Base-by-base conservation (phyloP, 37 sponge, comb jelly and placozoan genomes). In the Chondrilla cf. caribensis region DNA sequence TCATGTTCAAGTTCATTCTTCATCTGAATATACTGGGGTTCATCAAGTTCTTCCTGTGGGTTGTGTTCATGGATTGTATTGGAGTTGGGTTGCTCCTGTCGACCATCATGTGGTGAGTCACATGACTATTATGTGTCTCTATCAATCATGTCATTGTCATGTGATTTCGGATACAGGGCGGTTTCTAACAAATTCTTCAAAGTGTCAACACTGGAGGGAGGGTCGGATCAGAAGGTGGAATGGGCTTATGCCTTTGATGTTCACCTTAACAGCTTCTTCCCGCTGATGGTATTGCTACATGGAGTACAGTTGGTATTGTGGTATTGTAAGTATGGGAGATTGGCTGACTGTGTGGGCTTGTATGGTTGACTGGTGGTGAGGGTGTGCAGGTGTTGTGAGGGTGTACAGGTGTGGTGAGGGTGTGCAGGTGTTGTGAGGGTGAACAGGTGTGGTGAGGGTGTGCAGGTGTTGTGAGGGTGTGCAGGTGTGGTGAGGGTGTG, bases 231-330 rank as follows among this genome's bases (percentile, higher is more conserved):
- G 26, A 28, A 60, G 2, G 94, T 95, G 58, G 95, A 98, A 88
- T 98, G 96, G 92, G 90, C 90, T 18, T 98, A 98, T 72, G 87
- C 93, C 15, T 95, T 98, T 79, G 99, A 98, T 87, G 91, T 98
- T 15, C 99, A 98, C 62, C 84, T 95, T 68, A 98, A 98, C 85
- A 89, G 96, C 28, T 91, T 94, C 79, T 82, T 95, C 40, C 94
- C 99, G 18, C 40, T 94, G 24, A 81, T 91, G 19, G 75, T 98
- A 8, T 66, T 91, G 26, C 59, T 95, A 58, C 94, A 93, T 81
- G 95, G 94, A 8, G 6, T 93, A 6, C 95, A 95, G 58, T 70
- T 93, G 59, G 22, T 94, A 3, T 79, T 89, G 0, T 81, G 80
- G 81, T 87, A 82, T 47, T 26, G 95, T 94, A 47, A 77, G 90